Percentiles rank a stretch among this genome's conserved stretches.
Conservation (phyloP, 2,888 invertebrate genomes). For the Tetanocera ferruginea region DNA sequence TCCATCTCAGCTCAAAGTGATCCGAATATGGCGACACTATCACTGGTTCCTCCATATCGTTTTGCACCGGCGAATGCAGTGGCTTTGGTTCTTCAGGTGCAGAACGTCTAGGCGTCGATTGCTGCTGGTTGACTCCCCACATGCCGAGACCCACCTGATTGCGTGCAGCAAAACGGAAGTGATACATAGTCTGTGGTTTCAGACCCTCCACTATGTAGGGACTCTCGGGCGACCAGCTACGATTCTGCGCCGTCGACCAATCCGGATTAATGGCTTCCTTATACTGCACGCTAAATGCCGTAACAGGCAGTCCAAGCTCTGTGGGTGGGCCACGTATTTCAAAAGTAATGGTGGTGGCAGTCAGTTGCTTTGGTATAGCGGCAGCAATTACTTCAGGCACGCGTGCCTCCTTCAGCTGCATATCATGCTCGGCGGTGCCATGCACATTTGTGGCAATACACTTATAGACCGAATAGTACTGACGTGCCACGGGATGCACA, state of each 20-base stretch:
- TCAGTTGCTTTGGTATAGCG: conserved; percentile 78
- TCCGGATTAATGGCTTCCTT: conserved; percentile 76
- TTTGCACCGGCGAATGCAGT: conserved; percentile 70
- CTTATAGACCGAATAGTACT: conserved; percentile 82
- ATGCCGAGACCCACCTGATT: conserved; percentile 86
- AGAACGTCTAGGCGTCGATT: conserved; percentile 83
- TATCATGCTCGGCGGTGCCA: conserved; percentile 78
- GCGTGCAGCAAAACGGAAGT: conserved; percentile 85
- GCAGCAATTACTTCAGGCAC: conserved; percentile 78
- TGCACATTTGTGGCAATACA: conserved; percentile 85
- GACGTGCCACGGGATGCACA: conserved; percentile 77
- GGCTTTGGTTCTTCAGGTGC: conserved; percentile 82
- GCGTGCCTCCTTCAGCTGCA: conserved; percentile 81
- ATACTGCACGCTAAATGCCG: conserved; percentile 82
- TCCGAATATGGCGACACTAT: conserved; percentile 79
- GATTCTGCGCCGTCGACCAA: conserved; percentile 79
- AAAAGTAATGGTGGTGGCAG: conserved; percentile 88
- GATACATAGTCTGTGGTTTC: conserved; percentile 81
- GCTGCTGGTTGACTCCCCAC: conserved; percentile 77
- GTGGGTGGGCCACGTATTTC: conserved; percentile 81
- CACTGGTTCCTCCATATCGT: conserved; percentile 70
- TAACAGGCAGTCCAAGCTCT: conserved; percentile 82
- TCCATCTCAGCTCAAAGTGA: conserved; percentile 87
- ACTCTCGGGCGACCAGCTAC: conserved; percentile 85
- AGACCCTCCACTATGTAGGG: conserved; percentile 86